Conservation (phyloP, 2,888 invertebrate genomes). For the Conchocele bisecta region DNA sequence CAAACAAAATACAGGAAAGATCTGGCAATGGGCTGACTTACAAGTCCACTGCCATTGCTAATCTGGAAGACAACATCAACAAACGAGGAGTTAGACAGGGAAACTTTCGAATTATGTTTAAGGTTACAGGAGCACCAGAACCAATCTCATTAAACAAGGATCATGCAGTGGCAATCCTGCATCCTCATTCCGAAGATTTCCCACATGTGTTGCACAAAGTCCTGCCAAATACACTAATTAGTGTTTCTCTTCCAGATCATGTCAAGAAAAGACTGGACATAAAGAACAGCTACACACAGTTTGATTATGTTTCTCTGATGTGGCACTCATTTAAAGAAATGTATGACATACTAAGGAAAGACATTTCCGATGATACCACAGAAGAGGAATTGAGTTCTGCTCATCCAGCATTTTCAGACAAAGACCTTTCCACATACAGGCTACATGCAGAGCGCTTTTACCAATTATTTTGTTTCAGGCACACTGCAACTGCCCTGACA, state of each 20-base stretch:
- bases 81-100: neutral
- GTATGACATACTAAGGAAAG: too few relatives aligned
- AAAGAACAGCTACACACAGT: too few relatives aligned
- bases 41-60: neutral
- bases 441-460: neutral
- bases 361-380: too few relatives aligned
- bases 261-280: too few relatives aligned
- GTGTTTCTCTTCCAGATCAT: too few relatives aligned
- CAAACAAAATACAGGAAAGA: neutral
- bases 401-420: too few relatives aligned
- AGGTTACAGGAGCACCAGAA: neutral
- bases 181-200: neutral
- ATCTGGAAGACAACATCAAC: neutral
- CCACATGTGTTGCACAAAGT: neutral
- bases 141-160: slow-evolving; percentile 6
- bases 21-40: neutral
- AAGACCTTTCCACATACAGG: slow-evolving; percentile 1
- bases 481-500: neutral
- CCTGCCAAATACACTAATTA: too few relatives aligned
- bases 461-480: neutral
- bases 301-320: too few relatives aligned
- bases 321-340: too few relatives aligned
- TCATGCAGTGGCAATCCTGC: neutral
- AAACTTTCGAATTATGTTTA: slow-evolving; percentile 1
- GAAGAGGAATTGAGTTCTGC: too few relatives aligned